Conservation (phyloP, 2,113 vertebrate genomes). For the Dolichotis patagonum region DNA sequence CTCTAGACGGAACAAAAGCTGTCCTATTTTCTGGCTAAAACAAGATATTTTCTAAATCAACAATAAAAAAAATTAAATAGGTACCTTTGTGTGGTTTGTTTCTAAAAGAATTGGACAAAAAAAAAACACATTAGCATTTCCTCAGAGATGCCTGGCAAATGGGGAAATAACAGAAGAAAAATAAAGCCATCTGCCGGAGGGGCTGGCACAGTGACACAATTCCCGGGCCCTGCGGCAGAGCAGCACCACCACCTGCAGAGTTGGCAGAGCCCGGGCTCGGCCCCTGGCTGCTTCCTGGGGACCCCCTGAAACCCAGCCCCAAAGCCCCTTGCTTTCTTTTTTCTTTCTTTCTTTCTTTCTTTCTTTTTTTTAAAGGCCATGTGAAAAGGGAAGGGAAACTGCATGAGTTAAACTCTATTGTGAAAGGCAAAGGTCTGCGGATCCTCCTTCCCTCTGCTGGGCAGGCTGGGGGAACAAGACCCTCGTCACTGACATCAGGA, state of each 20-base stretch:
- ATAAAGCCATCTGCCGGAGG: background rate
- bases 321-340: background rate
- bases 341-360: background rate
- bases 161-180: background rate
- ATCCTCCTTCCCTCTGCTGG: background rate
- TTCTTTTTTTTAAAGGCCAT: background rate
- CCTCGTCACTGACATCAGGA: background rate
- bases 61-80: background rate
- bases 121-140: slow-evolving; percentile 34
- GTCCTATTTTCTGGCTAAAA: background rate
- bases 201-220: background rate
- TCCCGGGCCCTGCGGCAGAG: background rate
- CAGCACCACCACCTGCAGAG: background rate
- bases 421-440: background rate
- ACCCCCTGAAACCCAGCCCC: background rate
- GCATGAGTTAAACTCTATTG: background rate
- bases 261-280: background rate
- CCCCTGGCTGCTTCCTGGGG: background rate
- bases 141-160: slow-evolving; percentile 12
- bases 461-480: rapidly evolving
- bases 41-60: slow-evolving; percentile 31
- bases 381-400: slow-evolving; percentile 63
- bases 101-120: slow-evolving; percentile 39
- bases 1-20: background rate
- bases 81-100: slow-evolving; percentile 25